phyloP scores from a whole-genome alignment of 1,140 invertebrate genomes.

The Lepidurus packardi region DNA sequence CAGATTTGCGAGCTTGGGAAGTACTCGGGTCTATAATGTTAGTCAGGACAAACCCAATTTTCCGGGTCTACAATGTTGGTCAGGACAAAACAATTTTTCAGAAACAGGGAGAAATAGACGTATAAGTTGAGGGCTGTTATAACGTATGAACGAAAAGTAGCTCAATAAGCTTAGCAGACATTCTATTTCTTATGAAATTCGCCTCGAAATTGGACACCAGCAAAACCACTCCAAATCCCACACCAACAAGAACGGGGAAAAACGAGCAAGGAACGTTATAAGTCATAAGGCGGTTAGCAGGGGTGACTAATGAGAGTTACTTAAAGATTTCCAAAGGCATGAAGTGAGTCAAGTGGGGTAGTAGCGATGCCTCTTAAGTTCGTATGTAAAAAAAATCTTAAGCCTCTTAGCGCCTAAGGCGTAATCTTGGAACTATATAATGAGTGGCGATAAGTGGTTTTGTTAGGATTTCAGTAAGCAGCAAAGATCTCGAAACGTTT shows the following conservation, averaged over 20 bases:
- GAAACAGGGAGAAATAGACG: neutral
- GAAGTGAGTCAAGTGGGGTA: constrained; percentile 12
- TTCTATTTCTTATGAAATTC: neutral
- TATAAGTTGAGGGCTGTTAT: neutral
- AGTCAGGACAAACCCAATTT: neutral
- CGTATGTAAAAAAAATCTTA: neutral
- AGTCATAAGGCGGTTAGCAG: neutral
- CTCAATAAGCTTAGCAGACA: neutral
- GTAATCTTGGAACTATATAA: neutral
- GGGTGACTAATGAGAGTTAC: constrained; percentile 14
- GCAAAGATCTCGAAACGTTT: neutral
- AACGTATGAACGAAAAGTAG: neutral
- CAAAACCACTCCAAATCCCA: neutral
- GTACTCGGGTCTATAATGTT: neutral
- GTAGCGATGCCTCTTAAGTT: neutral
- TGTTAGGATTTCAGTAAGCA: neutral
- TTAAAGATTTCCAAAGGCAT: neutral
- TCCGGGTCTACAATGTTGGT: neutral
- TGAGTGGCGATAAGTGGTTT: neutral
- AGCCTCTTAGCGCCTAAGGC: neutral
- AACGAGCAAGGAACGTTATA: neutral
- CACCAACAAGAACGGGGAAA: neutral
- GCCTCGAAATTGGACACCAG: neutral
- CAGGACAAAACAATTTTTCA: neutral
- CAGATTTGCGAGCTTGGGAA: neutral